Percentiles rank a stretch among this genome's conserved stretches.
These are phyloP conservation scores for Aromia moschata DNA, from an alignment of 2,888 invertebrate species.

Conservation along the genomic window DNA sequence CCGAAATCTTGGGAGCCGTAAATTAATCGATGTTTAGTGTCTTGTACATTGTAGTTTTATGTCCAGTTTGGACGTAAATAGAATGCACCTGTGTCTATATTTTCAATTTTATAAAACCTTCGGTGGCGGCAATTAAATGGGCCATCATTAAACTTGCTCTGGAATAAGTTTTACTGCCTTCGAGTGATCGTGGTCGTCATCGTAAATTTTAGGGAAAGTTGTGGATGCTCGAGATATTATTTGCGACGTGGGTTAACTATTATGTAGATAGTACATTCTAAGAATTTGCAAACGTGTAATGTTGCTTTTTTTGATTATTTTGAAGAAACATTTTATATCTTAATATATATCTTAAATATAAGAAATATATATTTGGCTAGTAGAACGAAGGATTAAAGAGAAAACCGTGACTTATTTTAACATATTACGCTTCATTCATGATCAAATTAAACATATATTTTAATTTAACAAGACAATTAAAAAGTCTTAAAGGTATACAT, in stretches of 20 bases:
- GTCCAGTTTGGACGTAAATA: slow-evolving; percentile 25
- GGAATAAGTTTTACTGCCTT: slow-evolving; percentile 27
- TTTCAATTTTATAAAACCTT: slow-evolving; percentile 29
- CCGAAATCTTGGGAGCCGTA: slow-evolving; percentile 29
- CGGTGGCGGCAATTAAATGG: slow-evolving; percentile 29
- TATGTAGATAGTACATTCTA: no score
- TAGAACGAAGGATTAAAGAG: no score
- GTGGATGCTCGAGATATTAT: slow-evolving; percentile 2
- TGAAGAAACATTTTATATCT: no score
- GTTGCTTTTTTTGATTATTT: no score
- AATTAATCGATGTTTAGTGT: slow-evolving; percentile 33
- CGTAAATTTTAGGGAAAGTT: slow-evolving; percentile 32
- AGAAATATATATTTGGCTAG: no score
- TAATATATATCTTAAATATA: no score
- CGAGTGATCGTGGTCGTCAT: slow-evolving; percentile 29
- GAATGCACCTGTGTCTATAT: slow-evolving; percentile 33
- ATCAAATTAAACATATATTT: no score
- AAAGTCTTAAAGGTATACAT: no score
- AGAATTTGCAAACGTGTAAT: no score
- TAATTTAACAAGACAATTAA: no score
- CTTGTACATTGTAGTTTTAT: slow-evolving; percentile 31
- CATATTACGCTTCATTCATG: no score
- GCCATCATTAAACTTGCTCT: slow-evolving; percentile 26
- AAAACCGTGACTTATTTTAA: no score
- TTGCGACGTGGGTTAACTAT: slow-evolving; percentile 1